Conservation (phyloP, 1,140 invertebrate species). For the Pseudomyrmex cubaensis region DNA sequence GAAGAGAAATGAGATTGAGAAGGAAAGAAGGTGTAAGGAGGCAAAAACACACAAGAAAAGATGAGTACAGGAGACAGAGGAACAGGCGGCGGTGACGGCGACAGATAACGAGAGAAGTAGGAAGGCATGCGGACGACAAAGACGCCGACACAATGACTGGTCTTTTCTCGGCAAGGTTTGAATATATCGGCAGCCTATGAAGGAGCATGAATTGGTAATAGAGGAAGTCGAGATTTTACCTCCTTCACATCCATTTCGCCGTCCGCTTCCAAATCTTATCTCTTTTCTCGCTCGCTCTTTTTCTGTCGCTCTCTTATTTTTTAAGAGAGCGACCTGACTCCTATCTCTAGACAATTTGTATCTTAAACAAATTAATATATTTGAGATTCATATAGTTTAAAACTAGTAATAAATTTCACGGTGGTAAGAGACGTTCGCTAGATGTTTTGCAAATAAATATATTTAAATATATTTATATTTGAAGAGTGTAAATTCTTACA, state of each 20-base stretch:
- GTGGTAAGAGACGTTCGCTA: too few relatives aligned
- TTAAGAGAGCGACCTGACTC: conserved; percentile 69
- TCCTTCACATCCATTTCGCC: conserved; percentile 4
- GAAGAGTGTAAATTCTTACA: too few relatives aligned
- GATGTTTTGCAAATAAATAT: too few relatives aligned
- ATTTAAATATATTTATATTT: too few relatives aligned
- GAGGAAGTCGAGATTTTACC: conserved; percentile 73
- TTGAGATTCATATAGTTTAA: too few relatives aligned
- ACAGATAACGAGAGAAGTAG: conserved; percentile 72
- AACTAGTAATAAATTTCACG: too few relatives aligned
- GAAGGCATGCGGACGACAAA: conserved; percentile 70
- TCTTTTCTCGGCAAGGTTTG: conserved; percentile 74
- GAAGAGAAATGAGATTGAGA: conserved; percentile 67
- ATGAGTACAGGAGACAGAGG: conserved; percentile 21
- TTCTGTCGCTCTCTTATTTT: conserved; percentile 63
- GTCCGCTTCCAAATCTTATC: neutral
- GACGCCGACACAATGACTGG: conserved; percentile 76
- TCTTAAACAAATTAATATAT: conserved; percentile 3
- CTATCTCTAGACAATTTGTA: conserved; percentile 73
- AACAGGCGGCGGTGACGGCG: neutral
- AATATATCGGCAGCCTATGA: conserved; percentile 73
- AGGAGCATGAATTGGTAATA: conserved; percentile 77
- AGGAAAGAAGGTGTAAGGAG: conserved; percentile 65
- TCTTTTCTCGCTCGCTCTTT: conserved; percentile 13
- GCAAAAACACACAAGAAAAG: neutral